Base-by-base conservation (phyloP, 2,113 vertebrate genomes). In the Melierax canorus region DNA sequence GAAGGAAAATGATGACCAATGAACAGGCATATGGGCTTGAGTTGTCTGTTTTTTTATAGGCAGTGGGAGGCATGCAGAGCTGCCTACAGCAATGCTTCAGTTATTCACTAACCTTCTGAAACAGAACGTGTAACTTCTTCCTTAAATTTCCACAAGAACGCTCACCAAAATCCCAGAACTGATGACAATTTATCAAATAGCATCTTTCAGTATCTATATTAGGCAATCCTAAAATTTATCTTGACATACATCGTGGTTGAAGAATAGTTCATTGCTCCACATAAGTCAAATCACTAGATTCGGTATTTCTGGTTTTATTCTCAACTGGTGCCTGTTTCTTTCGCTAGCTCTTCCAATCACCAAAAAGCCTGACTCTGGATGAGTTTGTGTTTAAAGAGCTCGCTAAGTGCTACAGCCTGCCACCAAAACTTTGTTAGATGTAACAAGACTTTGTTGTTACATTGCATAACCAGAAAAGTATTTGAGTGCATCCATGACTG, bases 391-490 rank as follows among this genome's bases (percentile, higher is more conserved):
- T 78, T 76, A 24, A 80, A 41, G 36, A 91, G 46, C 23, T 76
- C 1, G 0, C 0, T 12, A 86, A 82, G 16, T 39, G 53, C 36
- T 55, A 59, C 11, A 68, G 26, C 10, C 34, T 38, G 17, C 27
- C 85, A 78, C 10, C n/a, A 85, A 88, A 75, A 48, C 27, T 90
- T 62, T 43, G 46, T 11, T 76, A 48, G 29, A 32, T 26, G 10
- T 19, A 71, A 59, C 18, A 78, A 41, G 41, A 76, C 24, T 39
- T 68, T 26, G 7, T 20, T 15, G 23, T 27, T 81, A 15, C 18
- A 41, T 15, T 17, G 1, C 13, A 60, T 27, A 75, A 56, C 21
- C 48, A 92, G 38, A 63, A 53, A 86, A 60, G 14, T 60, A 88
- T 38, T 50, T 59, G 32, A 82, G 34, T 7, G 62, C 6, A 20